Evolutionary conservation across 92 coral and sea anemone species (phyloP), one percentile per base, ranked within the genome.

Genomic region (Parazoanthus atlanticus): DNA sequence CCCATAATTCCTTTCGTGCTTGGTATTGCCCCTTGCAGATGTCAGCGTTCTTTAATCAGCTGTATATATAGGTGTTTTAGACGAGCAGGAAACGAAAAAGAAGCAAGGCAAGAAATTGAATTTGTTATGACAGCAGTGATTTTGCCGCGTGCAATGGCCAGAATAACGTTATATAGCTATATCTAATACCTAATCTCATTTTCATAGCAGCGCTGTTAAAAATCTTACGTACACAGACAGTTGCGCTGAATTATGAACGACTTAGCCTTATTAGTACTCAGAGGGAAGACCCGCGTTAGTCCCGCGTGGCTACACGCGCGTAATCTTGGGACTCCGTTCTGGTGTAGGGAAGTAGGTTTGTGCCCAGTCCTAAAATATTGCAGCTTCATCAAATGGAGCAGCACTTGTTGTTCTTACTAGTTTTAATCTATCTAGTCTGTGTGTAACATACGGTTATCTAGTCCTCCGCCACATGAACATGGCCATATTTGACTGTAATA

Each of bases 401-500:
- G 87, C 40, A 43, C 32, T 47, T 58, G 85, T 86, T 81, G 90
- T 78, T 74, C 84, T 82, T 89, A 80, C 89, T 94, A 85, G 95
- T 93, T 84, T 93, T 91, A 89, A 93, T 91, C 95, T 89, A 91
- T 73, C 92, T 90, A 85, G 91, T 91, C 88, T 89, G 90, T 94
- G 92, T 92, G 86, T 52, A 76, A 88, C 91, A 92, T 93, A 89
- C 85, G 90, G 90, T 88, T 90, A 90, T 88, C 88, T 93, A 93
- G 95, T 94, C 93, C 94, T 85, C 90, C 89, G 93, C 74, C 92
- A 85, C 91, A 86, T 91, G 94, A 93, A 93, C 86, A 93, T 89
- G 95, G 97, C 95, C 93, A 94, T 94, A 92, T 88, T 88, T 94
- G 93, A 93, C 91, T 94, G 93, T 87, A 94, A 89, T 92, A 92